Evolutionary conservation across 2,113 vertebrate species (phyloP).

Genomic region (Romanogobio albipinnatus): DNA sequence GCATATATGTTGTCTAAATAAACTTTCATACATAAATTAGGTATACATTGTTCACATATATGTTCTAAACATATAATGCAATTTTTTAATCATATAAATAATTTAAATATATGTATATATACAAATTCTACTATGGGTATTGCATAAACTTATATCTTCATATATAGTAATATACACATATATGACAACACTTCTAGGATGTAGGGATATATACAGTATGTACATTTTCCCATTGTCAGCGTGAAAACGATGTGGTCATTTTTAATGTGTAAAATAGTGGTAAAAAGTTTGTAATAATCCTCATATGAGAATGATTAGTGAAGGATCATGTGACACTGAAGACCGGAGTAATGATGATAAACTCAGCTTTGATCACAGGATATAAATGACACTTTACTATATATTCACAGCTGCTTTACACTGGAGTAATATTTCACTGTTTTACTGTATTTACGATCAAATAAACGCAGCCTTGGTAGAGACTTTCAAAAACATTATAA

Average conservation of each 20-base stretch:
- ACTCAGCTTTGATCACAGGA: not conserved
- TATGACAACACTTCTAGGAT: not conserved
- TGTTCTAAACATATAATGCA: no score
- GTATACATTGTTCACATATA: no score
- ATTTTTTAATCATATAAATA: no score
- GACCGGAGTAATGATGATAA: not conserved
- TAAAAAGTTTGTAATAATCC: no score
- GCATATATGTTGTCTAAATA: no score
- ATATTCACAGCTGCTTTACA: not conserved
- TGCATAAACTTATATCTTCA: no score
- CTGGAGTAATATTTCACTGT: not conserved
- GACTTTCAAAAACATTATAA: not conserved
- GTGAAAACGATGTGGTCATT: not conserved
- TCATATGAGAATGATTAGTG: not conserved
- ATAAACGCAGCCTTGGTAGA: not conserved
- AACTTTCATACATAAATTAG: no score
- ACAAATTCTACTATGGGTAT: no score
- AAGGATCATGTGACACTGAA: not conserved
- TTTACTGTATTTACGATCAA: not conserved
- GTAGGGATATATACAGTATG: not conserved
- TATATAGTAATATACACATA: not conserved
- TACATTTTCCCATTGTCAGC: not conserved
- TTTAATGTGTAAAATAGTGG: not conserved
- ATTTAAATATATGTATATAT: no score
- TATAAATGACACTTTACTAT: not conserved